Percentiles rank a stretch among this genome's conserved stretches.
Evolutionary conservation across 2,113 vertebrate species (phyloP).

Genomic region (Chitala chitala): DNA sequence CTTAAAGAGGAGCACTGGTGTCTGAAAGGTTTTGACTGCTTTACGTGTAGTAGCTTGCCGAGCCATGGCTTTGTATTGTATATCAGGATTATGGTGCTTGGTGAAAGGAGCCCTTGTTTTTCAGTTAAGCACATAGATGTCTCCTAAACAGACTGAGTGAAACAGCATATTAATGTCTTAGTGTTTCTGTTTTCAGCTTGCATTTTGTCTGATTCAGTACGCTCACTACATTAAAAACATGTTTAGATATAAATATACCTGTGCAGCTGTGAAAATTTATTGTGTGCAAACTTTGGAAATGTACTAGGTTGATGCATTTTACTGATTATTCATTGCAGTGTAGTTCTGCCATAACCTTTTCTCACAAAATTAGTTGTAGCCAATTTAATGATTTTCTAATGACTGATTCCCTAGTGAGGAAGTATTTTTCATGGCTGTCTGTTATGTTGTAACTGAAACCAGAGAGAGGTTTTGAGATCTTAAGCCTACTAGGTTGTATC

Average conservation of each 20-base stretch:
- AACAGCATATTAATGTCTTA: neutral
- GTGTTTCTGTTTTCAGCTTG: neutral
- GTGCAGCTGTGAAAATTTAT: neutral
- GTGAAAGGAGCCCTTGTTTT: neutral
- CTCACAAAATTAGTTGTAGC: too few species aligned
- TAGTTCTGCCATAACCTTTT: too few species aligned
- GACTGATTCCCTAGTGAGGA: too few species aligned
- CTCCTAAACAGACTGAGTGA: neutral
- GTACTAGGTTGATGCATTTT: too few species aligned
- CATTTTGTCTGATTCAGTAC: neutral
- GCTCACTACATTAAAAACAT: too few species aligned
- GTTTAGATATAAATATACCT: too few species aligned
- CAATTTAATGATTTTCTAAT: too few species aligned
- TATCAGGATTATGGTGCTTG: neutral
- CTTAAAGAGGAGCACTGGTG: slow-evolving; percentile 3
- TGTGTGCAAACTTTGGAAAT: neutral
- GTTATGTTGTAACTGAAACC: too few species aligned
- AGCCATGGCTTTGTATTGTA: neutral
- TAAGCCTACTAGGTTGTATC: too few species aligned
- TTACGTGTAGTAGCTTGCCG: neutral
- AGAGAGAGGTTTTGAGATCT: too few species aligned
- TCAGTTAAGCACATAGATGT: neutral
- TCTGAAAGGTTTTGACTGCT: neutral
- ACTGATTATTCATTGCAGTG: too few species aligned
- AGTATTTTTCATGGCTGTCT: too few species aligned